Evolutionary conservation across 2,888 invertebrate genomes (phyloP).

Genomic region (Pterobdella sp.): DNA sequence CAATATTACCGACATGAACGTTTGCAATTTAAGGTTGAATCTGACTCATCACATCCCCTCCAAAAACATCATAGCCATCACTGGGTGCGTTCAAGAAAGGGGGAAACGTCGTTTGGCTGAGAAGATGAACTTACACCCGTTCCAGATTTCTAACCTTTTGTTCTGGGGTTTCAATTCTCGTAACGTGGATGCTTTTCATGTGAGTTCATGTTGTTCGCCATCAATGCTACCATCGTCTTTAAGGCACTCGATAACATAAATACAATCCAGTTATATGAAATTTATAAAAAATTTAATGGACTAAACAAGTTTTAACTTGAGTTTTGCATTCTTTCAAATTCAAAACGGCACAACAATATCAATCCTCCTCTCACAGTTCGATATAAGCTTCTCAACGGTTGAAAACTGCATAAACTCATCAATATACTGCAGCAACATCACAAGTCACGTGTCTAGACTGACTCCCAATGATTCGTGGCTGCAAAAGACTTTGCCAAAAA

Average conservation of each 20-base stretch:
- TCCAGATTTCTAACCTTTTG: conserved; percentile 26
- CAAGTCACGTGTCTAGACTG: conserved; percentile 17
- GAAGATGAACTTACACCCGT: conserved; percentile 17
- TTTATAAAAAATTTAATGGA: too few relatives aligned
- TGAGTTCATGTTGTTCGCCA: too few relatives aligned
- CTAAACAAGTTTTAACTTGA: too few relatives aligned
- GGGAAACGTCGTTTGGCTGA: conserved; percentile 14
- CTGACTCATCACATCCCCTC: conserved; percentile 10
- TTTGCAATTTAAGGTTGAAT: conserved; percentile 18
- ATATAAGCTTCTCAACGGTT: conserved; percentile 21
- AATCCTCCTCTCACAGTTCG: conserved; percentile 13
- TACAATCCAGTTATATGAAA: too few relatives aligned
- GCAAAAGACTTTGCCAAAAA: conserved; percentile 20
- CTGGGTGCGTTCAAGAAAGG: conserved; percentile 9
- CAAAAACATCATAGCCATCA: conserved; percentile 21
- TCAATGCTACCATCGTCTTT: too few relatives aligned
- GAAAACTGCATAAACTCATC: conserved; percentile 21
- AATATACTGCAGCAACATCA: conserved; percentile 15
- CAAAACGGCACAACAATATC: background rate
- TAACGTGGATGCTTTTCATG: conserved; percentile 13
- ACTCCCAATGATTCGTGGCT: conserved; percentile 20
- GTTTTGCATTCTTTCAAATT: too few relatives aligned
- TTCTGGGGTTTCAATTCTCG: conserved; percentile 23
- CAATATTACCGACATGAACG: conserved; percentile 14
- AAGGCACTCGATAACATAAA: too few relatives aligned